Conservation (phyloP, 2,113 vertebrate species). For the Synodontis membranacea region DNA sequence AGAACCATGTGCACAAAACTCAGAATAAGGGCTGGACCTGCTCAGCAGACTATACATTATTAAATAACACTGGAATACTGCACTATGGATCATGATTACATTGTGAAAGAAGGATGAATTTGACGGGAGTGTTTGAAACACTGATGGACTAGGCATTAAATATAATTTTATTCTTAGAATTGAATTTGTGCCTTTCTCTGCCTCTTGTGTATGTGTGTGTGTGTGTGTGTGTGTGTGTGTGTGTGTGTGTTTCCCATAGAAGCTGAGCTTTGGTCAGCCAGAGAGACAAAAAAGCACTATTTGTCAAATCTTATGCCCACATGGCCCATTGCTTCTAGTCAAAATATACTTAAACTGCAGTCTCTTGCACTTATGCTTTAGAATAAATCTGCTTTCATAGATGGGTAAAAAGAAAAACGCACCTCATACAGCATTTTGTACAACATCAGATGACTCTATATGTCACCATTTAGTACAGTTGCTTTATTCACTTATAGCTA, state of each 20-base stretch:
- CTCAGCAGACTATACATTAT: background rate
- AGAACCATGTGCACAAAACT: background rate
- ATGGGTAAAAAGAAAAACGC: background rate
- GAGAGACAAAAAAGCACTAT: background rate
- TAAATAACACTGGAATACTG: background rate
- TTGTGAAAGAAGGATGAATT: background rate
- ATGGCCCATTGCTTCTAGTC: background rate
- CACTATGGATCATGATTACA: background rate
- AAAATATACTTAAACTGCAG: constrained; percentile 6
- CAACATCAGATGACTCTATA: background rate
- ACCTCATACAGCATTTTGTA: background rate
- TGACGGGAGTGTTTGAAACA: background rate
- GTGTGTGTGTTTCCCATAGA: constrained; percentile 8
- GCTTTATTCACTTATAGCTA: background rate
- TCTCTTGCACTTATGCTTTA: background rate
- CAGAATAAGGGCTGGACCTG: background rate
- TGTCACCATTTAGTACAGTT: background rate
- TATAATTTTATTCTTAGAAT: background rate
- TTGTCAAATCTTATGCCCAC: constrained; percentile 12
- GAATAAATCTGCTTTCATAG: background rate
- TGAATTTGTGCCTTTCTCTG: background rate
- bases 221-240: constrained; percentile 41
- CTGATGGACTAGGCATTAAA: background rate
- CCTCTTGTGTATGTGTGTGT: constrained; percentile 26
- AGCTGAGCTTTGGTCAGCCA: background rate